Conservation (phyloP, 2,888 invertebrate species). For the Sylvicola fuscatus region DNA sequence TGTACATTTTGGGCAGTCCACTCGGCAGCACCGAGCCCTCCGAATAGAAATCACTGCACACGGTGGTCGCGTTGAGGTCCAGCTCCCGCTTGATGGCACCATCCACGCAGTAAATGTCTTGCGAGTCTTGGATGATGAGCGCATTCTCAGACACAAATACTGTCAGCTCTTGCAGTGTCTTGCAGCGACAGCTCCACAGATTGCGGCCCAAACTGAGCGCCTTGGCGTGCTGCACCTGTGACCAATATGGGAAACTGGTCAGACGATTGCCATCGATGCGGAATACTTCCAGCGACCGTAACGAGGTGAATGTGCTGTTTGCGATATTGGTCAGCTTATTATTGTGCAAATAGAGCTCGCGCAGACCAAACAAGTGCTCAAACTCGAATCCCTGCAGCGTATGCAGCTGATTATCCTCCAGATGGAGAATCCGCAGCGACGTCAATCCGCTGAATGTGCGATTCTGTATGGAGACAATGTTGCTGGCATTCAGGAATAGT, state of each 20-base stretch:
- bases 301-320: constrained; percentile 56
- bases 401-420: constrained; percentile 66
- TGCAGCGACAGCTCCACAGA: constrained; percentile 79
- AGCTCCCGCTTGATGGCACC: constrained; percentile 55
- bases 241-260: constrained; percentile 57
- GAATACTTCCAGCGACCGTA: constrained; percentile 58
- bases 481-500: constrained; percentile 68
- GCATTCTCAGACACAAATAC: constrained; percentile 65
- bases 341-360: constrained; percentile 69
- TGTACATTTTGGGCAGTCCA: constrained; percentile 31
- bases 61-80: constrained; percentile 43
- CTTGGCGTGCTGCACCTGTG: constrained; percentile 35
- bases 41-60: constrained; percentile 3
- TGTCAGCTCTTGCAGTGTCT: constrained; percentile 66
- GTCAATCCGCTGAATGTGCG: constrained; percentile 75
- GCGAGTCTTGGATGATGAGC: constrained; percentile 55
- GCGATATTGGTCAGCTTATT: constrained; percentile 61
- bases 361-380: constrained; percentile 54
- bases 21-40: not conserved
- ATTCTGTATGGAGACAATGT: constrained; percentile 67
- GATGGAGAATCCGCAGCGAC: constrained; percentile 56
- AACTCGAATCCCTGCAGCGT: constrained; percentile 70
- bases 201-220: constrained; percentile 66
- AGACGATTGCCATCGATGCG: constrained; percentile 70
- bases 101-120: constrained; percentile 65